Base-by-base conservation (phyloP, 1,140 invertebrate species). In the Bombus waltoni region DNA sequence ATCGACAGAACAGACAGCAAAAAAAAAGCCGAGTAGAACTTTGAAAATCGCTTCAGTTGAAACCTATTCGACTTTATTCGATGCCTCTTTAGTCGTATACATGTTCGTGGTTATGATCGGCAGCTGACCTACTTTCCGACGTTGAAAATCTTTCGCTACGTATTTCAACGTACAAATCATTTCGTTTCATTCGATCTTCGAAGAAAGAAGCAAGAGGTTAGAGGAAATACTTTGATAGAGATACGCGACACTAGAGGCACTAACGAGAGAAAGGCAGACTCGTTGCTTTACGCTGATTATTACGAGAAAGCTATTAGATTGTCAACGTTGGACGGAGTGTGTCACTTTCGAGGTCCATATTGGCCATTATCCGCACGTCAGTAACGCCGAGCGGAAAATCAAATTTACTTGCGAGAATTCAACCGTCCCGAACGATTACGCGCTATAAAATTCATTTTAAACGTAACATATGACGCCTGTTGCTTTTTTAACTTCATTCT, bases 221-320 rank as follows among this genome's bases (percentile, higher is more conserved):
- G 5, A 53, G 5, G 18, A 22, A 22, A 22, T 53, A 53, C 47
- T 22, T 53, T 53, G 18, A 22, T 0, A 22, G 47, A 53, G 47
- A 53, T 53, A 53, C 5, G 5, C 47, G 47, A 22, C 47, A 8
- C 47, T 53, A 53, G 18, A 22, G 47, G 18, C 47, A 8, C 6
- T 22, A 80, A 71, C 75, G 75, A 32, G 38, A 42, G 57, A 62
- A 80, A 82, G 71, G 44, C 65, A 66, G 72, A 35, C 73, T 44
- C n/a, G 57, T 35, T 38, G 76, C 81, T 84, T 88, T 59, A 59
- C 44, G 66, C 1, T 65, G 87, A 88, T 88, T 88, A 88, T 88
- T 79, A 70, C 59, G 81, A 81, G 59, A 57, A 81, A 73, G 85
- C 85, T 87, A 87, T 87, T 87, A 88, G 47, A 66, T 18, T 75